Conservation (phyloP, 2,888 invertebrate species). For the Microdon myrmicae region DNA sequence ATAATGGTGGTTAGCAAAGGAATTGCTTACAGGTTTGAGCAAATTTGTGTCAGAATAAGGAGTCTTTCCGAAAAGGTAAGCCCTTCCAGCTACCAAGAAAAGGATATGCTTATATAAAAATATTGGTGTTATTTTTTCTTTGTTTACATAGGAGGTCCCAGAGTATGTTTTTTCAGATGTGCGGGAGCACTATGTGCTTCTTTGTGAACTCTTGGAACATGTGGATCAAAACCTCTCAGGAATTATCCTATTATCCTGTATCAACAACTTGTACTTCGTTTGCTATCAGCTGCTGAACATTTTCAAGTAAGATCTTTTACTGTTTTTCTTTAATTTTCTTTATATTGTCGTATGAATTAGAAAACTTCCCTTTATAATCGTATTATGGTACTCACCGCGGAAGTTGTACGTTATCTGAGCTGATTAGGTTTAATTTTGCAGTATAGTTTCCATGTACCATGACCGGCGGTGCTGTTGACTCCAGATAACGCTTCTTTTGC, state of each 20-base stretch:
- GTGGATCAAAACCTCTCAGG: constrained; percentile 74
- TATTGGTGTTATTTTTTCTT: neutral
- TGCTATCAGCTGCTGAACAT: constrained; percentile 76
- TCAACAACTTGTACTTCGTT: constrained; percentile 79
- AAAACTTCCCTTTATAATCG: too few species aligned
- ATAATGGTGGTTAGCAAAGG: constrained; percentile 78
- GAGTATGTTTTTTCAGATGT: constrained; percentile 72
- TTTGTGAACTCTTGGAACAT: constrained; percentile 73
- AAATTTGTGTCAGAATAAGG: constrained; percentile 69
- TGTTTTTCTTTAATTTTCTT: neutral
- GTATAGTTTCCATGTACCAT: too few species aligned
- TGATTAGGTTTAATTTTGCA: too few species aligned
- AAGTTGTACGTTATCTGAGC: too few species aligned
- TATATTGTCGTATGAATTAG: neutral
- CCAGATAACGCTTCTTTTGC: too few species aligned
- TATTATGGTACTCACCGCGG: too few species aligned
- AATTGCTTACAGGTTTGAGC: constrained; percentile 74
- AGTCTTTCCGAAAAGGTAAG: constrained; percentile 57
- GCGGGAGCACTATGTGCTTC: constrained; percentile 75
- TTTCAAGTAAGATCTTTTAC: constrained; percentile 60
- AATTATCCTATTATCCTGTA: constrained; percentile 76
- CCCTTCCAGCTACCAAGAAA: neutral
- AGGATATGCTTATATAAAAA: constrained; percentile 4
- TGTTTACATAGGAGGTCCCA: constrained; percentile 53
- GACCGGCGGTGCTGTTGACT: too few species aligned